Base-by-base conservation (phyloP, 2,113 vertebrate species). In the Phyllostomus hastatus region DNA sequence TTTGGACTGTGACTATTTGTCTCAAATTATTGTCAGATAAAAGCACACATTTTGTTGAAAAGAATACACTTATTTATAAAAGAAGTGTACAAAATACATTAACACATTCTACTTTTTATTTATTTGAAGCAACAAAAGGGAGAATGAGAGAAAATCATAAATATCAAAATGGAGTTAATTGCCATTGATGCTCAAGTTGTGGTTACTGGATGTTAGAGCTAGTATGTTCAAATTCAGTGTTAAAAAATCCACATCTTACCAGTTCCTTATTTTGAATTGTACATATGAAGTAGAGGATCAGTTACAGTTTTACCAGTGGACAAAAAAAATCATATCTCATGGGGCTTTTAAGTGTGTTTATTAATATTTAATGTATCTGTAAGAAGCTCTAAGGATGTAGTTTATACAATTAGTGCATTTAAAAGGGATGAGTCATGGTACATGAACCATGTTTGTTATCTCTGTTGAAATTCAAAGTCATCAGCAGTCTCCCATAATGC, bases 311-410 rank as follows among this genome's bases (percentile, higher is more conserved):
- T 80, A 64, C 70, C 41, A 72, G 41, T 41, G n/a, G 78, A 7
- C 14, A 57, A 14, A 20, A 95, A 8, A n/a, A 88, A 84, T 78
- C 24, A n/a, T 66, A 54, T 10, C 20, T 83, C n/a, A 54, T 54
- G 50, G 24, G 14, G 15, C 48, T 86, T 94, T 88, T 59, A 82
- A 75, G 59, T 85, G n/a, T 96, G n/a, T 96, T 92, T 94, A 75
- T 76, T 96, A 92, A 79, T 96, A 83, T 95, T 95, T 94, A 66
- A 96, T 88, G 31, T 95, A n/a, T 73, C 88, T 33, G 22, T 81
- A 92, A 59, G 38, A 86, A 75, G 72, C 31, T 94, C 75, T 82
- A 93, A 95, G 57, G 76, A 75, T 93, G 15, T 66, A 72, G 66
- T 57, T 90, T 76, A 94, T 79, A 61, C 57, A 84, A 92, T 95